A percentile compares a stretch with the other conserved stretches of the same genome.
Evolutionary conservation across 2,888 invertebrate genomes (phyloP).

Genomic region (Drosophila nr. medialis): DNA sequence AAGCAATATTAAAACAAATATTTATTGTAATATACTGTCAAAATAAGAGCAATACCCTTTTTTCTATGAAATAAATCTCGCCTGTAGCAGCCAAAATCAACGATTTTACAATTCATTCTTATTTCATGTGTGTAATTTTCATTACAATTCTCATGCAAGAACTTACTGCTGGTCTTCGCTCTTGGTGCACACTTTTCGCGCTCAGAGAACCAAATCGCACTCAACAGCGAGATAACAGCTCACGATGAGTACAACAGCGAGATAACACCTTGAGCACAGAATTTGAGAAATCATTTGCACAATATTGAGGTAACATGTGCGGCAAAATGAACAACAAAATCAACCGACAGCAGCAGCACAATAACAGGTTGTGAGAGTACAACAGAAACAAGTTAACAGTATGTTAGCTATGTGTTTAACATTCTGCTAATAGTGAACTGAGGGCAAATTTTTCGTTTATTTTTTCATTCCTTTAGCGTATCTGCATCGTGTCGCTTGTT

Average conservation of each 20-base stretch:
- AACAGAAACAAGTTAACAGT: slow-evolving; percentile 20
- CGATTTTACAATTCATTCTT: background rate
- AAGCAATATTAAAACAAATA: background rate
- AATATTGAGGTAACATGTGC: slow-evolving; percentile 35
- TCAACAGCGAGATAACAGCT: slow-evolving; percentile 40
- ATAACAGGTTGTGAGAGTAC: slow-evolving; percentile 38
- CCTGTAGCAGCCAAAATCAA: background rate
- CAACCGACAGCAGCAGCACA: slow-evolving; percentile 24
- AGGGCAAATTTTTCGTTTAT: slow-evolving; percentile 32
- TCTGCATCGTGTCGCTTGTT: slow-evolving; percentile 56
- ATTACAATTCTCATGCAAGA: slow-evolving; percentile 7
- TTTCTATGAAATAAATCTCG: background rate
- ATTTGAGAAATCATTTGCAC: slow-evolving; percentile 20
- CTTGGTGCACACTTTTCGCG: slow-evolving; percentile 1
- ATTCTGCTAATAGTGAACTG: slow-evolving; percentile 31
- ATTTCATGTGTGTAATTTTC: background rate
- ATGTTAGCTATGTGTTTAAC: slow-evolving; percentile 18
- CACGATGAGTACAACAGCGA: slow-evolving; percentile 14
- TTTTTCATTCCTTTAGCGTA: slow-evolving; percentile 58
- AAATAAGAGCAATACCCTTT: background rate
- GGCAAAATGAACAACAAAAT: slow-evolving; percentile 23
- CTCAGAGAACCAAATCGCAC: slow-evolving; percentile 18
- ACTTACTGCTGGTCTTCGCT: slow-evolving; percentile 31
- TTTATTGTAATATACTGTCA: background rate
- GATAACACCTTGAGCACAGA: slow-evolving; percentile 32